A percentile compares a stretch with the other conserved stretches of the same genome.
Conservation (phyloP, 2,888 invertebrate genomes). For the Cephus nigrinus region DNA sequence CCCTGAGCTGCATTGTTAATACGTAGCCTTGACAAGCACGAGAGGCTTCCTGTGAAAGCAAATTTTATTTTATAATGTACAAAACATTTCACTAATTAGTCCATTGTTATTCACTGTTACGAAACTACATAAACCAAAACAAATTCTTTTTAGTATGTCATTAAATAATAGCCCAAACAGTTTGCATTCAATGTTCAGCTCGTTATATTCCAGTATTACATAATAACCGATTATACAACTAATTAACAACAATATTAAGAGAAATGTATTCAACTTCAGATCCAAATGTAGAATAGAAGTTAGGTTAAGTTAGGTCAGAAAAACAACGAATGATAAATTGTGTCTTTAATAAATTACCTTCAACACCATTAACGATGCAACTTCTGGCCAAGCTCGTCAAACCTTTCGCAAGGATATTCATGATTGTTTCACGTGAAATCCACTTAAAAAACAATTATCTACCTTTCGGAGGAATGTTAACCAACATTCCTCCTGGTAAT, state of each 20-base stretch:
- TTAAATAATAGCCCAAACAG: background rate
- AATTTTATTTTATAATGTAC: background rate
- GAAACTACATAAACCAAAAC: background rate
- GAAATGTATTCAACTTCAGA: background rate
- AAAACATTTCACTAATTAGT: background rate
- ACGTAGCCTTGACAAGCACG: background rate
- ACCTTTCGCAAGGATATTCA: conserved; percentile 47
- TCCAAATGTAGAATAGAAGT: background rate
- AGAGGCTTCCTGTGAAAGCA: background rate
- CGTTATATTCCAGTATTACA: background rate
- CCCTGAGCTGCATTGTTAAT: background rate
- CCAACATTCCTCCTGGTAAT: background rate
- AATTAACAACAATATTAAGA: background rate
- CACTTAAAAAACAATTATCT: conserved; percentile 12
- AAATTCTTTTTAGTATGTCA: background rate
- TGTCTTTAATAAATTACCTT: conserved; percentile 37
- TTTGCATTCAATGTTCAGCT: background rate
- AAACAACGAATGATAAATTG: background rate
- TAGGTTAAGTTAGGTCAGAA: background rate
- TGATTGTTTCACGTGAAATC: conserved; percentile 19
- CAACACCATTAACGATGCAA: conserved; percentile 35
- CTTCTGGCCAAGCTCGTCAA: conserved; percentile 36
- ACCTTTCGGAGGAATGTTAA: background rate
- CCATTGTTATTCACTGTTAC: background rate
- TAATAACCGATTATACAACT: background rate